Conservation (phyloP, 2,888 invertebrate genomes). For the Heliconius hortense region DNA sequence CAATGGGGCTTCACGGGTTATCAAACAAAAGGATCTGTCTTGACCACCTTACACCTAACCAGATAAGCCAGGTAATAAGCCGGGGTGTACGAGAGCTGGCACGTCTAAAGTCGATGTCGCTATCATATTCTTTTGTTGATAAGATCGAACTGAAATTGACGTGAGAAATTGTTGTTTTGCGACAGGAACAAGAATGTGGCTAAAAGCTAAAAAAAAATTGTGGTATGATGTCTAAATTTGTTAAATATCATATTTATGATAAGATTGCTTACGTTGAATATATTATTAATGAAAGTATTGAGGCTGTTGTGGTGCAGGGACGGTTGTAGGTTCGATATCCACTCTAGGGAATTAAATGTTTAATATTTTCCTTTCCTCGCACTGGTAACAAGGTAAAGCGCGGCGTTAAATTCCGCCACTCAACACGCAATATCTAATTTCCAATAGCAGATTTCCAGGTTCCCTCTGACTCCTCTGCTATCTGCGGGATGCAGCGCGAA, state of each 20-base stretch:
- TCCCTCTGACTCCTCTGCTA: too few relatives aligned
- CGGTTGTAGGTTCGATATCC: too few relatives aligned
- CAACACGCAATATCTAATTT: too few relatives aligned
- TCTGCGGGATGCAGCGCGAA: too few relatives aligned
- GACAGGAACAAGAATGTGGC: conserved; percentile 3
- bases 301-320: too few relatives aligned
- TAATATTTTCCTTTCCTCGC: too few relatives aligned
- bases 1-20: conserved; percentile 25
- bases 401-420: too few relatives aligned
- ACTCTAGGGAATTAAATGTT: too few relatives aligned
- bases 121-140: conserved; percentile 41
- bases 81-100: conserved; percentile 49
- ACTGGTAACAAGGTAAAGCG: too few relatives aligned
- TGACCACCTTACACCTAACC: conserved; percentile 40
- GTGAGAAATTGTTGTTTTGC: conserved; percentile 56
- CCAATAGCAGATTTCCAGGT: too few relatives aligned
- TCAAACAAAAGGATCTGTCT: conserved; percentile 43
- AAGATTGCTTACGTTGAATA: too few relatives aligned
- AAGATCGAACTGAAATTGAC: conserved; percentile 69
- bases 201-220: background rate
- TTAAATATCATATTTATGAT: background rate
- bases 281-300: too few relatives aligned
- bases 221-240: background rate
- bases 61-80: conserved; percentile 59
- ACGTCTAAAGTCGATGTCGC: conserved; percentile 52